Evolutionary conservation across 2,888 invertebrate species (phyloP).

Genomic region (Heliconius cydno): DNA sequence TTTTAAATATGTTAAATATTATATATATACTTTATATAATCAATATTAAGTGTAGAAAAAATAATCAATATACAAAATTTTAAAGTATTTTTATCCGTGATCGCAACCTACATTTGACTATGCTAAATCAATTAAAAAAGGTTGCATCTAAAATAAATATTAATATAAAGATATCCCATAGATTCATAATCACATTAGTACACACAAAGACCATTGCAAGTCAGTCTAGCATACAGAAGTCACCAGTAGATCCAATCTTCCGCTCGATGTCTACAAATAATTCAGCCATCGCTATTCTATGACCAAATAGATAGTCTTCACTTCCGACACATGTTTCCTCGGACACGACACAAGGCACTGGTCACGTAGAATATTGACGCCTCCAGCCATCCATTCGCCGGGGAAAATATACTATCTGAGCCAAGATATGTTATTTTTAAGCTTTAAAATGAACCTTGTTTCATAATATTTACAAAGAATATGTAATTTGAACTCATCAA

Average conservation of each 20-base stretch:
- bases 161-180: background rate
- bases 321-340: slow-evolving; percentile 82
- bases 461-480: background rate
- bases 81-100: background rate
- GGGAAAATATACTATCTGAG: slow-evolving; percentile 68
- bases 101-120: background rate
- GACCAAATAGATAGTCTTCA: slow-evolving; percentile 80
- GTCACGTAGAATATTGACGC: slow-evolving; percentile 84
- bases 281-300: slow-evolving; percentile 76
- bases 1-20: background rate
- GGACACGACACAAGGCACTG: slow-evolving; percentile 73
- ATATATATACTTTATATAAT: background rate
- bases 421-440: slow-evolving; percentile 65
- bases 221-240: slow-evolving; percentile 35
- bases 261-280: slow-evolving; percentile 65
- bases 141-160: background rate
- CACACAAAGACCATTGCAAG: slow-evolving; percentile 35
- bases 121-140: background rate
- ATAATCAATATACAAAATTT: background rate
- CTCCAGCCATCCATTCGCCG: slow-evolving; percentile 72
- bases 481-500: too few relatives aligned
- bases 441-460: slow-evolving; percentile 44
- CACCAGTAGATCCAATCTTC: slow-evolving; percentile 47
- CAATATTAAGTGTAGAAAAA: too few relatives aligned
- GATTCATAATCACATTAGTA: slow-evolving; percentile 5